Percentiles rank a stretch among this genome's conserved stretches.
Conservation (phyloP, 2,888 invertebrate genomes). For the Anagyrus pseudococci region DNA sequence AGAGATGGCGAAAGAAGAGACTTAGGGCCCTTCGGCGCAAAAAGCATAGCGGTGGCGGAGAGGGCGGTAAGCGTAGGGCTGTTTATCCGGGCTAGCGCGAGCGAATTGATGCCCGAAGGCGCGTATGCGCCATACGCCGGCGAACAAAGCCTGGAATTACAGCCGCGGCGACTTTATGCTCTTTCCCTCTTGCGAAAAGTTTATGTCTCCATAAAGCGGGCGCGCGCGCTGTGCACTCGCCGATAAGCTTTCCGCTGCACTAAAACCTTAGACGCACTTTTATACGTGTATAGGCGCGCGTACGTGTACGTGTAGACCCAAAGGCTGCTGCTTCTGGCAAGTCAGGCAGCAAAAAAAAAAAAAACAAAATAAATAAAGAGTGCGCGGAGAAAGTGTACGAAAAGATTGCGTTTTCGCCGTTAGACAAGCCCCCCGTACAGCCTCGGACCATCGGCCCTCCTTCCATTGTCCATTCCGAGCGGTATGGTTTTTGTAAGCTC, state of each 20-base stretch:
- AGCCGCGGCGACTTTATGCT: constrained; percentile 42
- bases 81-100: constrained; percentile 34
- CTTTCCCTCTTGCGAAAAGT: constrained; percentile 36
- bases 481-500: background rate
- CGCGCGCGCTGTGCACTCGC: too few relatives aligned
- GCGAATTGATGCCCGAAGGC: constrained; percentile 37
- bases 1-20: background rate
- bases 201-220: constrained; percentile 46
- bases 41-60: background rate
- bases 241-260: constrained; percentile 36
- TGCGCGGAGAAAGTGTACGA: too few relatives aligned
- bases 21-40: background rate
- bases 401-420: too few relatives aligned
- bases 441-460: constrained; percentile 6
- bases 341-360: too few relatives aligned
- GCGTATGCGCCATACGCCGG: constrained; percentile 36
- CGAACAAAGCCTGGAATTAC: constrained; percentile 41
- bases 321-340: too few relatives aligned
- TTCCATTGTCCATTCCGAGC: too few relatives aligned
- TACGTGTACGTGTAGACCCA: too few relatives aligned
- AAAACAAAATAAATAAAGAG: too few relatives aligned
- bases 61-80: constrained; percentile 3
- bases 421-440: too few relatives aligned
- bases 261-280: constrained; percentile 35
- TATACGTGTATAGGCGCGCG: too few relatives aligned